Percentiles rank a stretch among this genome's conserved stretches.
phyloP scores from a whole-genome alignment of 1,140 invertebrate species.

The Cotesia typhae region DNA sequence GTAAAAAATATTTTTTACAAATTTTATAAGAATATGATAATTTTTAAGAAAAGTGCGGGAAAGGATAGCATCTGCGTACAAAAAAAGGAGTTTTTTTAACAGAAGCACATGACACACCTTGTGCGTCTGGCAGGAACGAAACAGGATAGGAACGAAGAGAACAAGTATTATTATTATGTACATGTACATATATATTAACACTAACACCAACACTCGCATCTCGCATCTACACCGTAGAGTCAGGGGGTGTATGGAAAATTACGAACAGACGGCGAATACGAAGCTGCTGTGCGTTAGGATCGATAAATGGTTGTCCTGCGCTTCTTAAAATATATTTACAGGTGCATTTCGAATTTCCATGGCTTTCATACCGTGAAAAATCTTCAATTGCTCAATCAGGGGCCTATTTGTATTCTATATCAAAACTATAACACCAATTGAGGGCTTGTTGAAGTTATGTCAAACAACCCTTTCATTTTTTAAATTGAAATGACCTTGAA shows the following conservation, averaged over 20 bases:
- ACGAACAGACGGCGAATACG: slow-evolving; percentile 24
- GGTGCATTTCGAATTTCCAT: slow-evolving; percentile 11
- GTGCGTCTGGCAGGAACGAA: slow-evolving; percentile 22
- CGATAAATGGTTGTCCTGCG: slow-evolving; percentile 11
- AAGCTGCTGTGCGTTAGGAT: slow-evolving; percentile 15
- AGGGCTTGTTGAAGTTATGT: no score
- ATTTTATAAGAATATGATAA: neutral
- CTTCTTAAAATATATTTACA: slow-evolving; percentile 12
- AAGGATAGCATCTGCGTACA: neutral
- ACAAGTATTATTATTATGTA: no score
- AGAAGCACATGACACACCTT: slow-evolving; percentile 7
- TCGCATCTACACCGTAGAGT: no score
- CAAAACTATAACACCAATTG: no score
- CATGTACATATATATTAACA: no score
- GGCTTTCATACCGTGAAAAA: no score
- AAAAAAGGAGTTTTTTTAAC: neutral
- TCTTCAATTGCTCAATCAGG: no score
- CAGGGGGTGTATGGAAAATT: slow-evolving; percentile 31
- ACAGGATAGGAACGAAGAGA: neutral
- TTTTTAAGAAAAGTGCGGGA: neutral
- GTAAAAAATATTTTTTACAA: no score
- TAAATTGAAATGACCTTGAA: no score
- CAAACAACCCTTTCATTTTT: no score
- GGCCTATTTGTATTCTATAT: no score
- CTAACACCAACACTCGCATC: no score